These are phyloP conservation scores for Sterna hirundo DNA, from an alignment of 2,113 vertebrate species.

Conservation along the genomic window DNA sequence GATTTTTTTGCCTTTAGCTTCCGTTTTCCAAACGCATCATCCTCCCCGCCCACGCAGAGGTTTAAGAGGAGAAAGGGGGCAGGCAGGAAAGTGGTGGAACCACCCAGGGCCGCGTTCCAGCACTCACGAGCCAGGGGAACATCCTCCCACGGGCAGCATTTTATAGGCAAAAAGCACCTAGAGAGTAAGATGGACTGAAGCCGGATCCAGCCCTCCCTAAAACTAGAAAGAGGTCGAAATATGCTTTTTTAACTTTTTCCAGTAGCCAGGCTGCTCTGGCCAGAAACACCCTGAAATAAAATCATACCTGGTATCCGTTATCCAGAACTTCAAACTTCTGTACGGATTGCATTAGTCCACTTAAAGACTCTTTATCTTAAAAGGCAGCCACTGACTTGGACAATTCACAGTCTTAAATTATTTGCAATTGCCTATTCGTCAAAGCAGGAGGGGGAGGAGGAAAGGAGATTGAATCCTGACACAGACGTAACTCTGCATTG, in stretches of 20 bases:
- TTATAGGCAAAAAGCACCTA: neutral
- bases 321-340: neutral
- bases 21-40: rapidly evolving
- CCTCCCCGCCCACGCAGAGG: neutral
- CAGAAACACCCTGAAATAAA: neutral
- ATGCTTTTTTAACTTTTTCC: neutral
- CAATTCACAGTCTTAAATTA: neutral
- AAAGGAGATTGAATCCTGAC: neutral
- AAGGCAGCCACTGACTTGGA: neutral
- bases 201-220: neutral
- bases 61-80: neutral
- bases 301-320: neutral
- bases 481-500: neutral
- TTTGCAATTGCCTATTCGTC: neutral
- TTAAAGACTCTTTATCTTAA: neutral
- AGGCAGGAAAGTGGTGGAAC: neutral
- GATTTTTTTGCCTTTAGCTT: neutral
- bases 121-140: rapidly evolving
- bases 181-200: neutral
- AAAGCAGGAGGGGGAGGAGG: neutral
- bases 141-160: neutral
- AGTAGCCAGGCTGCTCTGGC: neutral
- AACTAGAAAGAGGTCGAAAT: neutral
- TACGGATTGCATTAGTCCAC: neutral
- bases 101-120: neutral